Base-by-base conservation (phyloP, 2,888 invertebrate genomes). In the Metallyticus violacea region DNA sequence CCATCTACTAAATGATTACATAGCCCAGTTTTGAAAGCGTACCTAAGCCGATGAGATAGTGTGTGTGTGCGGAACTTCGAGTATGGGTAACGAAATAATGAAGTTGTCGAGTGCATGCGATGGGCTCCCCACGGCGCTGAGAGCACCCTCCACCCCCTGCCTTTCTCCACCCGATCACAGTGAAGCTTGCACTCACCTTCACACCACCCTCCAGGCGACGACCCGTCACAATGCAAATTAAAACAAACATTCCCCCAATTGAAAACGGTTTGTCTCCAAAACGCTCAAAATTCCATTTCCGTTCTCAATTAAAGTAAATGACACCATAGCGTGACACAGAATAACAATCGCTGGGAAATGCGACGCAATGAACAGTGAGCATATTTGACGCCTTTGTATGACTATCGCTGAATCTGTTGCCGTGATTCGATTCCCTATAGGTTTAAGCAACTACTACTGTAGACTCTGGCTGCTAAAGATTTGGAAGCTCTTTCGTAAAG, bases 81-180 rank as follows among this genome's bases (percentile, higher is more conserved):
- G 40, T 62, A 62, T 30, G 81, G n/a, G 81, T 30, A 81, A 30
- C 40, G 86, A 86, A 86, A 86, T 86, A 86, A 86, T 86, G 86
- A 86, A 86, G 86, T 86, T 86, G 86, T 86, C 86, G 83, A 79
- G 84, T 76, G 86, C 86, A 86, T 86, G 84, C 79, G 62, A n/a
- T 78, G 85, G 77, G 28, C 85, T 78, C 85, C 85, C 28, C 77
- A 26, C 28, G 76, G 77, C 40, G 28, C 27, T 77, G 40, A 30
- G 29, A 27, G 28, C 29, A 27, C 29, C 27, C 81, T 7, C 15
- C 7, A 76, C 26, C 28, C 27, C 80, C 76, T 27, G 25, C 79
- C 77, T 76, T 62, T 40, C 86, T 83, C 76, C 30, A 79, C 77
- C 79, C 86, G 79, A 62, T 62, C 85, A 86, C 29, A 86, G 79